Percentiles rank a stretch among this genome's conserved stretches.
Conservation (phyloP, 1,140 invertebrate genomes). For the Lutraria rhynchaena region DNA sequence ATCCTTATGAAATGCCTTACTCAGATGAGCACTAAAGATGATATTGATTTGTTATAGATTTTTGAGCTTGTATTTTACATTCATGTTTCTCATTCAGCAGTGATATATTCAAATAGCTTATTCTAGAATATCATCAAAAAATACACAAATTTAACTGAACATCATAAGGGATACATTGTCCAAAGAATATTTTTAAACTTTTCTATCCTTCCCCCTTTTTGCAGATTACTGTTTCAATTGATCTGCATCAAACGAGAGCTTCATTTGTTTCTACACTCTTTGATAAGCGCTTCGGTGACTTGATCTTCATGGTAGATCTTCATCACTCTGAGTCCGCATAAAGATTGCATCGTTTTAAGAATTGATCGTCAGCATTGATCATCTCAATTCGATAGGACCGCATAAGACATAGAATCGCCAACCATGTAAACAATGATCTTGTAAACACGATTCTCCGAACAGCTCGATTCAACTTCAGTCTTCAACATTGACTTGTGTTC, state of each 20-base stretch:
- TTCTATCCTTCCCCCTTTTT: slow-evolving; percentile 30
- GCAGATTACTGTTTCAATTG: slow-evolving; percentile 44
- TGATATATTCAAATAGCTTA: too few species aligned
- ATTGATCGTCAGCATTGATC: slow-evolving; percentile 29
- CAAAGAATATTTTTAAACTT: neutral
- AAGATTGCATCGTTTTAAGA: slow-evolving; percentile 30
- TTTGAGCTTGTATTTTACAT: too few species aligned
- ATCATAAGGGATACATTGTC: too few species aligned
- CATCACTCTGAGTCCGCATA: slow-evolving; percentile 18
- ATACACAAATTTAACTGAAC: too few species aligned
- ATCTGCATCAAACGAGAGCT: slow-evolving; percentile 44
- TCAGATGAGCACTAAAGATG: too few species aligned
- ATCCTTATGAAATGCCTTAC: too few species aligned
- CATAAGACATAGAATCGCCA: neutral
- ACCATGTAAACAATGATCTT: slow-evolving; percentile 18
- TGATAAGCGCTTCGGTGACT: slow-evolving; percentile 29
- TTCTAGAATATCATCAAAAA: too few species aligned
- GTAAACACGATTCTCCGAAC: slow-evolving; percentile 27
- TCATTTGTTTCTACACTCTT: slow-evolving; percentile 40
- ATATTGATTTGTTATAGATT: too few species aligned
- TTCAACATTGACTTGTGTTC: slow-evolving; percentile 14
- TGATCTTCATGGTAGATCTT: slow-evolving; percentile 38
- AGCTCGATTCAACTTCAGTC: slow-evolving; percentile 6
- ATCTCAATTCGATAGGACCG: slow-evolving; percentile 18
- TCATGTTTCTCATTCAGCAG: too few species aligned